Evolutionary conservation across 2,888 invertebrate species (phyloP).

Genomic region (Apamea monoglypha): DNA sequence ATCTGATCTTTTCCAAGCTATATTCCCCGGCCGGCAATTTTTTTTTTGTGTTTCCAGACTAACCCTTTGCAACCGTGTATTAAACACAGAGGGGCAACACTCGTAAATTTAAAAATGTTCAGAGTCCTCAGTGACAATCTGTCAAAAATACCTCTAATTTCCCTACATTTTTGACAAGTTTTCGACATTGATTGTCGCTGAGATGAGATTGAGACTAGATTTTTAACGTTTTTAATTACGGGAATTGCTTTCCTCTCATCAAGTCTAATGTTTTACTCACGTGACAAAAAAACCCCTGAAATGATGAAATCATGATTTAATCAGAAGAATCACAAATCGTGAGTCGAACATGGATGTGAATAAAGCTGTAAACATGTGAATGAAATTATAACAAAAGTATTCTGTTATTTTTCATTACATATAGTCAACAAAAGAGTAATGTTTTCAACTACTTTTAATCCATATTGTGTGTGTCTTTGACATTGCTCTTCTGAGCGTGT

Average conservation of each 20-base stretch:
- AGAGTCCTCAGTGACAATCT: no score
- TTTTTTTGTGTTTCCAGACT: no score
- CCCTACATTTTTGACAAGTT: no score
- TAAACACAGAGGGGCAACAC: no score
- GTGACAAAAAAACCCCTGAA: conserved; percentile 6
- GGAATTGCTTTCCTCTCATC: not conserved
- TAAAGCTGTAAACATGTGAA: not conserved
- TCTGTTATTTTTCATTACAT: not conserved
- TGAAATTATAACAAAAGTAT: not conserved
- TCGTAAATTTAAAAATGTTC: no score
- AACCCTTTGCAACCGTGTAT: no score
- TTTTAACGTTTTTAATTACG: no score
- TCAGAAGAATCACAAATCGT: not conserved
- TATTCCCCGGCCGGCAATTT: no score
- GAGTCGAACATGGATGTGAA: not conserved
- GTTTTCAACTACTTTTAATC: not conserved
- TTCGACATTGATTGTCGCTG: no score
- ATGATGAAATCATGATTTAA: not conserved
- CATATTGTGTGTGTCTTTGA: not conserved
- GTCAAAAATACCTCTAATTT: no score
- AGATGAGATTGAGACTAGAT: no score
- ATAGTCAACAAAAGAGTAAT: not conserved
- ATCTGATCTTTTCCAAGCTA: no score
- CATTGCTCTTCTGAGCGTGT: not conserved
- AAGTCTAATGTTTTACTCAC: not conserved